Conservation (phyloP, 2,113 vertebrate genomes). For the Indri indri region DNA sequence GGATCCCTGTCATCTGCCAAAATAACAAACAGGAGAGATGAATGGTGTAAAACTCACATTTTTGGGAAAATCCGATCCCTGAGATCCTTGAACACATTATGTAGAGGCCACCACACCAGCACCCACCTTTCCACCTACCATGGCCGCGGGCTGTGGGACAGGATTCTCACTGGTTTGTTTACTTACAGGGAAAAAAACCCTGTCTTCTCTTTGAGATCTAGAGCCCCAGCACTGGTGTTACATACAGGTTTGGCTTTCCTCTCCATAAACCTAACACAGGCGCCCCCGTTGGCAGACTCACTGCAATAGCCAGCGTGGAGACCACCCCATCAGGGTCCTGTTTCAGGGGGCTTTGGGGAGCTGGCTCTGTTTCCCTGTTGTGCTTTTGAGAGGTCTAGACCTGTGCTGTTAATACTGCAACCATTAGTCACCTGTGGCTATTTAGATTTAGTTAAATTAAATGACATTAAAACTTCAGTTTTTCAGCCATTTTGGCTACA, state of each 20-base stretch:
- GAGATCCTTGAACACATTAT: background rate
- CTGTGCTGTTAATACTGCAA: background rate
- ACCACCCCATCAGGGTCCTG: fast-evolving
- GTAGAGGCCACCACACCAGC: background rate
- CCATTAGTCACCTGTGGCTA: background rate
- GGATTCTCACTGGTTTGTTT: background rate
- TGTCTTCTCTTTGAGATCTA: background rate
- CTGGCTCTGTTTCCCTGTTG: background rate
- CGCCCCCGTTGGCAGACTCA: background rate
- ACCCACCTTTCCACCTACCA: too few species aligned
- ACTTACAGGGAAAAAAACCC: background rate
- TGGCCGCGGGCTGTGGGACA: too few species aligned
- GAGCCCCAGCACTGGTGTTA: background rate
- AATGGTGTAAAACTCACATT: background rate
- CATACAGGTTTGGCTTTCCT: background rate
- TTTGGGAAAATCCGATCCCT: background rate
- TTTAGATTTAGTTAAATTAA: background rate
- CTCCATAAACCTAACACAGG: background rate
- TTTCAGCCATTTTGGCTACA: background rate
- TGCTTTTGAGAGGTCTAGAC: background rate
- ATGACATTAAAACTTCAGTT: background rate
- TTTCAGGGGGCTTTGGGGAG: background rate
- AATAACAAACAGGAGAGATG: background rate
- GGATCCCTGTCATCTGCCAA: background rate
- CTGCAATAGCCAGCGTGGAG: fast-evolving